Conservation (phyloP, 2,113 vertebrate genomes). For the Elaphurus davidianus region DNA sequence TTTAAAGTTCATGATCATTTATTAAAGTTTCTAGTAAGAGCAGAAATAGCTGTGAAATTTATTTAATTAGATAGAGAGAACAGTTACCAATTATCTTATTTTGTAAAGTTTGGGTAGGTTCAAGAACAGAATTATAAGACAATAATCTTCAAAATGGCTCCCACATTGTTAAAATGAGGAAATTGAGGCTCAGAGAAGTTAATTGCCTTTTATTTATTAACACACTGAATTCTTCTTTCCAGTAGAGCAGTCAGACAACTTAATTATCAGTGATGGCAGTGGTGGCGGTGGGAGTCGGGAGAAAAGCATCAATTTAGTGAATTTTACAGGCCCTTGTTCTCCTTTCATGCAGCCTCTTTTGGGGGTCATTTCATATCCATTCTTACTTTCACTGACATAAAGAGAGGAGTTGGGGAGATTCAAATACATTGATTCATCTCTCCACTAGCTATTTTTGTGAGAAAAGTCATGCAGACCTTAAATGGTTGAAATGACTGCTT, state of each 20-base stretch:
- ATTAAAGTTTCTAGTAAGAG: not conserved
- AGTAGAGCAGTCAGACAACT: constrained; percentile 1
- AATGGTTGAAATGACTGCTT: constrained; percentile 14
- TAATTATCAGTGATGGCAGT: not conserved
- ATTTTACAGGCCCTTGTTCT: not conserved
- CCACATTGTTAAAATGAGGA: not conserved
- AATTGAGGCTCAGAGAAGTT: not conserved
- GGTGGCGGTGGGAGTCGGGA: not conserved
- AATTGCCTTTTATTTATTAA: constrained; percentile 15
- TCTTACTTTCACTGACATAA: not conserved
- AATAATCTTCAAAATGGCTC: not conserved
- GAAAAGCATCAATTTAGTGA: not conserved
- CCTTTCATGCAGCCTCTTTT: not conserved
- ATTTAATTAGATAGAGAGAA: not conserved
- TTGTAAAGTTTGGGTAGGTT: constrained; percentile 14
- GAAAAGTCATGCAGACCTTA: not conserved
- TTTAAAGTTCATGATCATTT: constrained; percentile 7
- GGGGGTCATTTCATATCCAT: not conserved
- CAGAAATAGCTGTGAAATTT: constrained; percentile 21
- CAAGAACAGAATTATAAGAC: constrained; percentile 22
- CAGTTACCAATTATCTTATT: constrained; percentile 11
- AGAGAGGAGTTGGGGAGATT: not conserved
- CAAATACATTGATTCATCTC: not conserved
- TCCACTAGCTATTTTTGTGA: constrained; percentile 14
- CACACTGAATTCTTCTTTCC: not conserved